Evolutionary conservation across 2,888 invertebrate species (phyloP), one percentile per base, ranked within the genome.

Genomic region (Scelioninae gen. 1): DNA sequence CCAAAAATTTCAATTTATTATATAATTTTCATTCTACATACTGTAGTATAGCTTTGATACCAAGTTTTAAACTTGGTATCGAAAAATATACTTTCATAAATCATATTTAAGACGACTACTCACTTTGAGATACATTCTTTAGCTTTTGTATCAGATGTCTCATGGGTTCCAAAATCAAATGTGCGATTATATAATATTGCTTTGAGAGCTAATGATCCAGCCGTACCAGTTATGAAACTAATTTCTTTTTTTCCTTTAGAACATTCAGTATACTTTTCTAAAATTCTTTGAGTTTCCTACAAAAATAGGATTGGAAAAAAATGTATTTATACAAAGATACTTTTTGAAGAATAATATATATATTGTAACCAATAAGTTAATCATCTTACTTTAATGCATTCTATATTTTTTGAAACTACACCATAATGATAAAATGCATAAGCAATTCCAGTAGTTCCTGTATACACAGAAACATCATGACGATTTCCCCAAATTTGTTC

Each of bases 371-470:
- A 53, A 32, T 74, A 75, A 47, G 56, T 29, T 49, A 63, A 72
- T 90, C 87, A 15, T 29, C 84, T 78, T 86, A 92, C 90, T 23
- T 82, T 68, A 8, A 89, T 85, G 69, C 91, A 91, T 45, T 65
- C 77, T 23, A 86, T 84, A 55, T 91, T 86, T 5, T 89, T 83
- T 23, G 87, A 88, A 77, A 84, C 87, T 62, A 88, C 89, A 45
- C 93, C 93, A 85, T 93, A 91, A 84, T 94, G 93, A 69, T 95
- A 93, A 89, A 95, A 95, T 84, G 95, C 93, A 45, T 95, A 92
- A 40, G 96, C 95, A 79, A 96, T 93, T 40, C 97, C 97, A 84
- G 95, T 92, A 71, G 94, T 94, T 40, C 97, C 97, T 8, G 96
- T 96, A 87, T 97, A 97, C 0, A 97, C 93, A 5, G 96, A 95